Percentiles rank a stretch among this genome's conserved stretches.
These are phyloP conservation scores for Gavia stellata DNA, from an alignment of 2,113 vertebrate genomes.

Conservation along the genomic window DNA sequence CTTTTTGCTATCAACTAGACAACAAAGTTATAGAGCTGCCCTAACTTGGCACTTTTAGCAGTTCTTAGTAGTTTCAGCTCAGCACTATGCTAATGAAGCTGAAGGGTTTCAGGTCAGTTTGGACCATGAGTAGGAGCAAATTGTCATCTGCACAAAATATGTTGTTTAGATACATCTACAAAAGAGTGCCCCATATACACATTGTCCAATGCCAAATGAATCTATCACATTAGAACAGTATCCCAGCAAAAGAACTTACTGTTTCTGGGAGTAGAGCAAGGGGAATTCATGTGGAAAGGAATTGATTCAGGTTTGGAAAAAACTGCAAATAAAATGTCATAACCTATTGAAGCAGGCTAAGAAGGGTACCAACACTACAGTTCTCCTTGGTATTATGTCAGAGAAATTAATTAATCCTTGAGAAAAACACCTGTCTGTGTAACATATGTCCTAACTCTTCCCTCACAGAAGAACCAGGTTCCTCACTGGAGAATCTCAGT, in stretches of 20 bases:
- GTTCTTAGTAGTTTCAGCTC: not conserved
- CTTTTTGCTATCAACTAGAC: not conserved
- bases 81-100: not conserved
- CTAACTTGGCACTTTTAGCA: not conserved
- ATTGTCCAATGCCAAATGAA: not conserved
- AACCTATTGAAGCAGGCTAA: not conserved
- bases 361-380: not conserved
- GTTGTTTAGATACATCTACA: not conserved
- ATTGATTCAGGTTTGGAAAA: not conserved
- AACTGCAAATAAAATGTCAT: not conserved
- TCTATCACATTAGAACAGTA: not conserved
- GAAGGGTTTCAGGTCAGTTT: not conserved
- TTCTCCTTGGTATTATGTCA: not conserved
- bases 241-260: not conserved
- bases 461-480: not conserved
- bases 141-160: not conserved
- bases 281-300: not conserved
- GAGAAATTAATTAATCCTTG: not conserved
- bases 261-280: not conserved
- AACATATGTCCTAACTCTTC: not conserved
- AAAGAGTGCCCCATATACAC: not conserved
- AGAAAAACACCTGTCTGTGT: not conserved
- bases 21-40: not conserved
- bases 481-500: not conserved
- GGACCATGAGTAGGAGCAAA: not conserved